Base-by-base conservation (phyloP, 2,113 vertebrate genomes). In the Lampris incognitus region DNA sequence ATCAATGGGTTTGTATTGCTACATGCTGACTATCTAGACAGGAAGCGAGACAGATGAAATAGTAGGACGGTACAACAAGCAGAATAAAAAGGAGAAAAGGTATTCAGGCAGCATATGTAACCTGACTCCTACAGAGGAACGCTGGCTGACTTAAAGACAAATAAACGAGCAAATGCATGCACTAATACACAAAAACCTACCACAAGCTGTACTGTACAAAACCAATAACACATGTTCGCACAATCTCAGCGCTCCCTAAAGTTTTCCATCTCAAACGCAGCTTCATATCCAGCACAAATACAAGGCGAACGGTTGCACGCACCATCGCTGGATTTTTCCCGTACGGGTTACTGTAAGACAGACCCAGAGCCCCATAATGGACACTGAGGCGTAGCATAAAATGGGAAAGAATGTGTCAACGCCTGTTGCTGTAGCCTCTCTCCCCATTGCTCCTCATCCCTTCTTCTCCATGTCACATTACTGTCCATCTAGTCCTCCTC, bases 361-460 rank as follows among this genome's bases (percentile, higher is more conserved):
- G 57, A 64, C 56, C 63, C 4, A 63, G 41, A 76, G 55, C 4
- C 24, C 41, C 59, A 61, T 77, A 91, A 82, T 54, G 71, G 69
- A 56, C 76, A 80, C 74, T 76, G 64, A 63, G 71, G 67, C 42
- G 64, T 65, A 72, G 67, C 42, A 81, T 84, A 85, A 84, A 85
- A 87, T 83, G 85, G 84, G 80, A 82, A 87, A 91, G 90, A 86
- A 87, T 68, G 84, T 76, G 80, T 82, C 88, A 87, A 82, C 66
- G 89, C 91, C 88, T 92, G 90, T 88, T 90, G 89, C 88, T 88
- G 79, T 87, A 60, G 74, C 77, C 73, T 65, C 73, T 72, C 58
- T 73, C 64, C 56, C 74, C 49, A 36, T 79, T 79, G 62, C 86
- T 76, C 80, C 83, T 91, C 69, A 85, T 79, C 83, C 84, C 62